These are phyloP conservation scores for Lacerta viridis DNA, from an alignment of 2,797 vertebrate genomes.

Conservation along the genomic window DNA sequence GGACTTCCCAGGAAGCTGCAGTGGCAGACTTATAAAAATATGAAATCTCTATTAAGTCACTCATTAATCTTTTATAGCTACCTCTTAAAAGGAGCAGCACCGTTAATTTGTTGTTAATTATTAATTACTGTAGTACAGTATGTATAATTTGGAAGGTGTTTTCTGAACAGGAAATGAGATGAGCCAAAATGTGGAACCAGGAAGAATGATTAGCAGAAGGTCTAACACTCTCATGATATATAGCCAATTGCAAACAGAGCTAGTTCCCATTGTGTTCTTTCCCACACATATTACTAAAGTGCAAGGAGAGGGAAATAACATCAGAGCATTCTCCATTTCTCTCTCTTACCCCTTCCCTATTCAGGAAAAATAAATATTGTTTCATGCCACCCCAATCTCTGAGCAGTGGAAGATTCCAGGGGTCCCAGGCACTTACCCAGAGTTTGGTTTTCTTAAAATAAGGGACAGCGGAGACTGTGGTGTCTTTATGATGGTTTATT, in stretches of 20 bases:
- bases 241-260: not conserved
- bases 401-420: no score
- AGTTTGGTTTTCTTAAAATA: no score
- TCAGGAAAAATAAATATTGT: not conserved
- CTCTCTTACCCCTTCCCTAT: not conserved
- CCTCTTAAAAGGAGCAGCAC: not conserved
- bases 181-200: not conserved
- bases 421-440: no score
- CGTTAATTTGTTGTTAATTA: conserved; percentile 17
- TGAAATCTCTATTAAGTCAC: conserved; percentile 1
- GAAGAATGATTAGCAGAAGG: not conserved
- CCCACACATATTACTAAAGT: not conserved
- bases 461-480: no score
- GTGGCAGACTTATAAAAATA: not conserved
- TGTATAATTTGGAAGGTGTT: not conserved
- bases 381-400: no score
- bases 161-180: not conserved
- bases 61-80: conserved; percentile 31
- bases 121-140: conserved; percentile 20
- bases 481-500: no score
- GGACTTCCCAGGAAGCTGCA: not conserved
- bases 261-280: not conserved
- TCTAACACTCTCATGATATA: not conserved
- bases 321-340: not conserved
- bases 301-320: not conserved